Percentiles rank a stretch among this genome's conserved stretches.
Conservation (phyloP, 1,140 invertebrate species). For the Apolygus lucorum region DNA sequence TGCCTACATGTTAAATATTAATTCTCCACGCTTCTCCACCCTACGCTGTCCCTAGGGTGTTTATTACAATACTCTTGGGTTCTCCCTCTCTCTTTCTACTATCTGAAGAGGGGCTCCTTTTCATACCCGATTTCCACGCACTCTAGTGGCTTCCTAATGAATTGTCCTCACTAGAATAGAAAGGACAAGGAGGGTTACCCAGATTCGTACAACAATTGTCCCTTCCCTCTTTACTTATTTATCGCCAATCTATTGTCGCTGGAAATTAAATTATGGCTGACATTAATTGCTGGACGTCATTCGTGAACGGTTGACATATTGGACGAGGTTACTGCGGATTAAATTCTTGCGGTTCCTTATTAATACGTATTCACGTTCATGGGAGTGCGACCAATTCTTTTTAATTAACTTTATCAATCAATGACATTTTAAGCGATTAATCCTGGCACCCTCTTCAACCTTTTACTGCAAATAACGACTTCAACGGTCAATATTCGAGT, state of each 20-base stretch:
- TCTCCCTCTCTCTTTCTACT: slow-evolving; percentile 8
- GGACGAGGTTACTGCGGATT: slow-evolving; percentile 1
- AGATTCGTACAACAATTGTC: slow-evolving; percentile 3
- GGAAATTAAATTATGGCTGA: slow-evolving; percentile 22
- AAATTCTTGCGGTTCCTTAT: slow-evolving; percentile 10
- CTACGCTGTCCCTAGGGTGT: slow-evolving; percentile 5
- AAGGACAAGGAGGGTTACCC: slow-evolving; percentile 5
- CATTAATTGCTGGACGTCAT: slow-evolving; percentile 21
- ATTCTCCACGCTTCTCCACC: slow-evolving; percentile 12
- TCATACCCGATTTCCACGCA: slow-evolving; percentile 22
- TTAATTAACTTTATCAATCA: slow-evolving; percentile 14
- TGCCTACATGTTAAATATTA: slow-evolving; percentile 23
- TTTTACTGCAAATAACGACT: too few species aligned
- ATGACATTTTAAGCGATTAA: background rate
- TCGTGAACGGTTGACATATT: slow-evolving; percentile 10
- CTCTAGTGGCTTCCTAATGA: slow-evolving; percentile 23
- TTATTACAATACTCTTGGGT: slow-evolving; percentile 21
- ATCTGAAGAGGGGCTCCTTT: too few species aligned
- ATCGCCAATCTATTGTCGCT: slow-evolving; percentile 22
- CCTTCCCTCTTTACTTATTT: slow-evolving; percentile 14
- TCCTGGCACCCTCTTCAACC: too few species aligned
- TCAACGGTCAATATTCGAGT: too few species aligned
- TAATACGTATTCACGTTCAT: background rate
- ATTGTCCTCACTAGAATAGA: slow-evolving; percentile 15
- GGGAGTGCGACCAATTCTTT: slow-evolving; percentile 2